phyloP scores from a whole-genome alignment of 2,797 vertebrate species.

The Parauchenoglanis punctatus region DNA sequence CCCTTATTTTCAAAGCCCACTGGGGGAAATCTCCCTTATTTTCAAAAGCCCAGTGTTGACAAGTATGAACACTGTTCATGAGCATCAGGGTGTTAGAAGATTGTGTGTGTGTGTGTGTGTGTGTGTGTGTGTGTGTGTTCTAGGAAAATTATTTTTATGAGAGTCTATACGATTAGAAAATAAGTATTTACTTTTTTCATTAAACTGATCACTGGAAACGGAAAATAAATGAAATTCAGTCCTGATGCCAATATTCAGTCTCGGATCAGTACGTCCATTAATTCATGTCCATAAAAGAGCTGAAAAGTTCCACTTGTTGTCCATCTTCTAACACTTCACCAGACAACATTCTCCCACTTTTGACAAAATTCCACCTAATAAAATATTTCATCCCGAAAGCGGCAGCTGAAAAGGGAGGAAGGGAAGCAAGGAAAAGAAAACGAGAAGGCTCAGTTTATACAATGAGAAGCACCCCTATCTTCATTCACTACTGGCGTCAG shows the following conservation, averaged over 20 bases:
- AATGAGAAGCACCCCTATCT: constrained; percentile 20
- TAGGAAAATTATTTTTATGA: not conserved
- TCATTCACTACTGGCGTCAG: constrained; percentile 41
- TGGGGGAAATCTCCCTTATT: too few relatives aligned
- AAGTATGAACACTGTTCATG: not conserved
- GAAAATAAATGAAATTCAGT: not conserved
- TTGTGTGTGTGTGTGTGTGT: not conserved
- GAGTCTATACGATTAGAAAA: not conserved
- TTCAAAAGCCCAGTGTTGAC: too few relatives aligned
- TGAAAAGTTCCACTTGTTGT: not conserved
- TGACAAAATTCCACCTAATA: not conserved
- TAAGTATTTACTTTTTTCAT: not conserved
- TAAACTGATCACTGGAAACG: too few relatives aligned
- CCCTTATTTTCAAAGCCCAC: too few relatives aligned
- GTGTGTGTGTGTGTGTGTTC: too few relatives aligned
- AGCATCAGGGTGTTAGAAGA: not conserved
- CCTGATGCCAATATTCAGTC: not conserved
- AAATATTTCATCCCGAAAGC: not conserved
- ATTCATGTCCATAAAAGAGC: not conserved
- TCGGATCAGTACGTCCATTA: not conserved
- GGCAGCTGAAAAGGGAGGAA: not conserved
- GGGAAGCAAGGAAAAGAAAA: not conserved
- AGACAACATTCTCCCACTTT: not conserved
- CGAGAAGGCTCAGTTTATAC: not conserved
- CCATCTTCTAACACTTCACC: not conserved